Evolutionary conservation across 1,140 invertebrate species (phyloP).

Genomic region (Heliothis subflexa): DNA sequence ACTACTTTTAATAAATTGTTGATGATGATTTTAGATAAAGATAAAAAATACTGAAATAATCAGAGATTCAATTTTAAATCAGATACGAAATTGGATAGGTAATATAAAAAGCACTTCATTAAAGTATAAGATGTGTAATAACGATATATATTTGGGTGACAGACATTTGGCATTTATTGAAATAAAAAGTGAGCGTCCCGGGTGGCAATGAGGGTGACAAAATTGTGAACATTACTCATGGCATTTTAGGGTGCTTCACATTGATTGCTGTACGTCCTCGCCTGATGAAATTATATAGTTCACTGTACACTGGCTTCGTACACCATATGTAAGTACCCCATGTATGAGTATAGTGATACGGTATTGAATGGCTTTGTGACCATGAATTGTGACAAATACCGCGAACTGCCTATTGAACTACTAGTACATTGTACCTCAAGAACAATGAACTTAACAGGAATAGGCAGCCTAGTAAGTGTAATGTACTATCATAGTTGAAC

Average conservation of each 20-base stretch:
- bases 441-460: neutral
- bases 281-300: conserved; percentile 32
- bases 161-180: conserved; percentile 51
- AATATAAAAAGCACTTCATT: conserved; percentile 45
- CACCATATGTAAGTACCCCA: neutral
- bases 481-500: neutral
- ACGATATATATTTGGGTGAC: conserved; percentile 40
- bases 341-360: neutral
- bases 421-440: neutral
- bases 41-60: neutral
- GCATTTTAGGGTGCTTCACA: conserved; percentile 46
- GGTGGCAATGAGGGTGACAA: conserved; percentile 49
- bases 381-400: neutral
- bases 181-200: conserved; percentile 52
- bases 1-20: neutral
- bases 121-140: conserved; percentile 44
- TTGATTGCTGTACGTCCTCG: conserved; percentile 45
- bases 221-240: conserved; percentile 57
- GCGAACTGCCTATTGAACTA: neutral
- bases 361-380: neutral
- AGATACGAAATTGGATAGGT: conserved; percentile 11
- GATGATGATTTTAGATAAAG: neutral
- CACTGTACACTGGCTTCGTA: neutral
- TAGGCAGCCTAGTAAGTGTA: neutral
- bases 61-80: conserved; percentile 22